phyloP scores from a whole-genome alignment of 2,113 vertebrate genomes.

The Cinclus mexicanus region DNA sequence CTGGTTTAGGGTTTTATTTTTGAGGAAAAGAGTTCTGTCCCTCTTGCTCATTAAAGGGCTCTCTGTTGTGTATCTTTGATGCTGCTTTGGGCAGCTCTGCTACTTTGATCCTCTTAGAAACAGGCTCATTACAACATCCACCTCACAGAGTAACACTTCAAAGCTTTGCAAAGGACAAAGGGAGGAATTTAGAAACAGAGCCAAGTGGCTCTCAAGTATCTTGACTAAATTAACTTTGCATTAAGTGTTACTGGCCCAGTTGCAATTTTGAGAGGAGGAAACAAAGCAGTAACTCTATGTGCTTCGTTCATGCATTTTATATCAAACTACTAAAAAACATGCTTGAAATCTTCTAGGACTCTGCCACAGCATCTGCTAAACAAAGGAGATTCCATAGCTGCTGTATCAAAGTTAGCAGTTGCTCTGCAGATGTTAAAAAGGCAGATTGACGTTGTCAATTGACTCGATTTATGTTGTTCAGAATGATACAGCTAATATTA shows the following conservation, averaged over 20 bases:
- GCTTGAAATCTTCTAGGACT: neutral
- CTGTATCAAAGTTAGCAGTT: neutral
- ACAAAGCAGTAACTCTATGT: neutral
- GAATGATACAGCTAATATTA: neutral
- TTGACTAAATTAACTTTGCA: constrained; percentile 60
- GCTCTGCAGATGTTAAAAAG: neutral
- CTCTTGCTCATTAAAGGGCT: constrained; percentile 54
- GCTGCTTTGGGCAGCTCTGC: constrained; percentile 57
- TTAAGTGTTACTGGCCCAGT: constrained; percentile 48
- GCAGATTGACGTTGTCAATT: neutral
- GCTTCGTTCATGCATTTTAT: constrained; percentile 6
- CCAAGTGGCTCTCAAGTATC: constrained; percentile 62
- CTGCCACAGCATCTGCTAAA: neutral
- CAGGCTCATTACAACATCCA: constrained; percentile 60
- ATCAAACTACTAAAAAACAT: constrained; percentile 15
- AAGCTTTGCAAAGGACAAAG: constrained; percentile 61
- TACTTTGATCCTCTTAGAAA: constrained; percentile 68
- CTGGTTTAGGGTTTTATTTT: constrained; percentile 32
- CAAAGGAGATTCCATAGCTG: neutral
- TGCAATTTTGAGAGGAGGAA: constrained; percentile 37
- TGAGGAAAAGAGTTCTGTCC: neutral
- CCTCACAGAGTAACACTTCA: constrained; percentile 65
- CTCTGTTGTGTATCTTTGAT: constrained; percentile 59
- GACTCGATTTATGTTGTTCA: neutral
- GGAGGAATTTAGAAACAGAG: constrained; percentile 57